Percentiles rank a stretch among this genome's conserved stretches.
Conservation (phyloP, 2,113 vertebrate genomes). For the Triplophysa rosa region DNA sequence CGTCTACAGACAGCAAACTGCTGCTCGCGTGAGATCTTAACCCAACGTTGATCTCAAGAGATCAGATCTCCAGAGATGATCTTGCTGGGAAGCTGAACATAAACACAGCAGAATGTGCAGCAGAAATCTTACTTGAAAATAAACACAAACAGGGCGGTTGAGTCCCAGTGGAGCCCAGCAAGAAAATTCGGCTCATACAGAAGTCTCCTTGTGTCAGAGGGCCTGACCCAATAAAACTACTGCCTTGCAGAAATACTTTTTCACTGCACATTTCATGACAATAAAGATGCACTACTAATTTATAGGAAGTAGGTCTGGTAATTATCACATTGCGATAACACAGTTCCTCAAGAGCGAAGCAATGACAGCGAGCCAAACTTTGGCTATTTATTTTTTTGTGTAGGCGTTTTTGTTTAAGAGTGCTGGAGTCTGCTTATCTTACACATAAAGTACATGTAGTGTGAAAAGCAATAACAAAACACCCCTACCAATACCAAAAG, state of each 20-base stretch:
- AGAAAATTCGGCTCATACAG: slow-evolving; percentile 6
- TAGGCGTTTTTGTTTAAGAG: slow-evolving; percentile 21
- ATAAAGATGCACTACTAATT: not conserved
- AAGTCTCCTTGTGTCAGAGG: slow-evolving; percentile 20
- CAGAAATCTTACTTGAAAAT: slow-evolving; percentile 11
- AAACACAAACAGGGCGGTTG: not conserved
- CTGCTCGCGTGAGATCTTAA: not conserved
- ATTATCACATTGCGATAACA: slow-evolving; percentile 17
- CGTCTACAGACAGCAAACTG: not conserved
- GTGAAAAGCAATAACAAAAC: not conserved
- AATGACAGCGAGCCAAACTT: slow-evolving; percentile 17
- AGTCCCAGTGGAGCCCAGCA: not conserved
- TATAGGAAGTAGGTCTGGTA: not conserved
- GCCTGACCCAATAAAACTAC: slow-evolving; percentile 18
- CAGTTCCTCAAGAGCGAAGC: not conserved
- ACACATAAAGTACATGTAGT: slow-evolving; percentile 1
- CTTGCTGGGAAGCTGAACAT: not conserved
- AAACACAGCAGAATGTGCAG: not conserved
- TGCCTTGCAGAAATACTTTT: slow-evolving; percentile 12
- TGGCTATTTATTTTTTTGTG: slow-evolving; percentile 34
- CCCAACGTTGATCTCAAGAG: too few species aligned
- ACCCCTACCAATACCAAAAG: not conserved
- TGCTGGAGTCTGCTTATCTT: not conserved
- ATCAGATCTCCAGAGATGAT: too few species aligned
- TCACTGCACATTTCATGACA: not conserved